phyloP scores from a whole-genome alignment of 2,113 vertebrate genomes.

The Promerops cafer region DNA sequence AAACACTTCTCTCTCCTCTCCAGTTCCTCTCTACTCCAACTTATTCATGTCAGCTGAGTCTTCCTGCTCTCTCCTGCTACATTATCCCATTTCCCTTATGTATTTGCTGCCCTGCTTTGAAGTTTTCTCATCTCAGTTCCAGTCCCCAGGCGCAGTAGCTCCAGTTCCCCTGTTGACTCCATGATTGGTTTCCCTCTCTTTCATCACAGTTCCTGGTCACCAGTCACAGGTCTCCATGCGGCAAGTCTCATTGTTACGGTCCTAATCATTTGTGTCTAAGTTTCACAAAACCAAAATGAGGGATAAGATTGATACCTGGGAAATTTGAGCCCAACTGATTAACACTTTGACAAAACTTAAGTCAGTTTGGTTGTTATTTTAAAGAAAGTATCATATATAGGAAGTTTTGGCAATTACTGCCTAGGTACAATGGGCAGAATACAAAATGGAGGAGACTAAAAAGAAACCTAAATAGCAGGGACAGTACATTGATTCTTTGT shows the following conservation, averaged over 20 bases:
- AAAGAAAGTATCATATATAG: neutral
- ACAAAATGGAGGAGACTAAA: neutral
- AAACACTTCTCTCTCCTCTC: neutral
- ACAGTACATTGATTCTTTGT: neutral
- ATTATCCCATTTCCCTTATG: neutral
- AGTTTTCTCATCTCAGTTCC: neutral
- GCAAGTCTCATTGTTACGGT: neutral
- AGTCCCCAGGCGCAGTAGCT: neutral
- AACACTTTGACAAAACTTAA: neutral
- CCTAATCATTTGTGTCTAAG: neutral
- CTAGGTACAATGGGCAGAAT: neutral
- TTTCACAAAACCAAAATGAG: neutral
- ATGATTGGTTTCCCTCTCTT: neutral
- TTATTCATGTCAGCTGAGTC: neutral
- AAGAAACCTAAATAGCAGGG: neutral
- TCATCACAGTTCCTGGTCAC: neutral
- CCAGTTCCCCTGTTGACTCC: accelerated
- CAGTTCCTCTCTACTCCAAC: neutral
- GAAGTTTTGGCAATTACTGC: neutral
- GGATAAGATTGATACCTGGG: neutral
- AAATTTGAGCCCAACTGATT: neutral
- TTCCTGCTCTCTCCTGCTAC: neutral
- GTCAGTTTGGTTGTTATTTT: neutral
- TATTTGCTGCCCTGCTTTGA: neutral
- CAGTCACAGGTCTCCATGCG: neutral